These are phyloP conservation scores for Ceratitis capitata DNA, from an alignment of 1,140 invertebrate genomes.

Conservation along the genomic window DNA sequence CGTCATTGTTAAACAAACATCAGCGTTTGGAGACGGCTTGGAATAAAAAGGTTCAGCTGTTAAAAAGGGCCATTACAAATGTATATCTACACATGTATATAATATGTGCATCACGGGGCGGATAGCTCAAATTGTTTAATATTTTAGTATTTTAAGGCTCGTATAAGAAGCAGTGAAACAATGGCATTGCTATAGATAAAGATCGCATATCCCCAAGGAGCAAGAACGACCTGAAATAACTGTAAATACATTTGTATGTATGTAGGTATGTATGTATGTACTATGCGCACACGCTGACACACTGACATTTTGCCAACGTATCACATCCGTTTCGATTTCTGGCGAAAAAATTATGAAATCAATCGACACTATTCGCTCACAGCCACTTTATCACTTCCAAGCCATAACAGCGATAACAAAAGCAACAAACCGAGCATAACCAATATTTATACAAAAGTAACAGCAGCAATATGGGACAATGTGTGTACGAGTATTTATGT, in stretches of 20 bases:
- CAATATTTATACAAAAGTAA: not conserved
- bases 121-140: too few species aligned
- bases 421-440: not conserved
- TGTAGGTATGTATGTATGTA: not conserved
- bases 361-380: constrained; percentile 44
- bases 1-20: too few species aligned
- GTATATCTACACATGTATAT: too few species aligned
- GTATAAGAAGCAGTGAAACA: not conserved
- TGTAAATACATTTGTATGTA: too few species aligned
- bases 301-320: not conserved
- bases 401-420: constrained; percentile 32
- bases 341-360: constrained; percentile 43
- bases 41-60: too few species aligned
- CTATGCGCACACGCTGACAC: not conserved
- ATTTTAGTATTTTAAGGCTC: too few species aligned
- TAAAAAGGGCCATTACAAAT: too few species aligned
- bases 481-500: not conserved
- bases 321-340: constrained; percentile 40
- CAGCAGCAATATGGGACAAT: not conserved
- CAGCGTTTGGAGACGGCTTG: too few species aligned
- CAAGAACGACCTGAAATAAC: not conserved
- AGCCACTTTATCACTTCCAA: constrained; percentile 43
- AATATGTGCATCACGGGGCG: too few species aligned
- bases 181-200: not conserved
- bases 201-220: not conserved